phyloP scores from a whole-genome alignment of 2,113 vertebrate genomes.

The Octodon degus region DNA sequence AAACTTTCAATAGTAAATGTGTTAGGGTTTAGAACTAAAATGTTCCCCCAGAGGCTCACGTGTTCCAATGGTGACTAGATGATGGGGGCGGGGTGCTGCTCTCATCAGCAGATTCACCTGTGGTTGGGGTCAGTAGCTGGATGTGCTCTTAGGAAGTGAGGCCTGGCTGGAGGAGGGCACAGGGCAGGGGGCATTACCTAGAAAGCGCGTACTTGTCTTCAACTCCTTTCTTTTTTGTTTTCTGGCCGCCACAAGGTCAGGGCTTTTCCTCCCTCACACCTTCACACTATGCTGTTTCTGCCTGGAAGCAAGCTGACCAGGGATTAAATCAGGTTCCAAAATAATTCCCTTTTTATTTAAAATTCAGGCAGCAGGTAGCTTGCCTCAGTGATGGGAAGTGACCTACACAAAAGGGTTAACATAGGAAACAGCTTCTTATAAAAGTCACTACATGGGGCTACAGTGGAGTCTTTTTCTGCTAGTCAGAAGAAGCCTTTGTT shows the following conservation, averaged over 20 bases:
- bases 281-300: not conserved
- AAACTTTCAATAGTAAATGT: not conserved
- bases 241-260: not conserved
- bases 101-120: not conserved
- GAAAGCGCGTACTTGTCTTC: not conserved
- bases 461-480: not conserved
- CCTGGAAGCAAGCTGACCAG: not conserved
- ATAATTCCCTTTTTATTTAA: not conserved
- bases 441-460: not conserved
- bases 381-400: not conserved
- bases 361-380: not conserved
- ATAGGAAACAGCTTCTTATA: not conserved
- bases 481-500: not conserved
- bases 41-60: not conserved
- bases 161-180: not conserved
- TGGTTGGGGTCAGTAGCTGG: not conserved
- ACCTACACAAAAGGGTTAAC: not conserved
- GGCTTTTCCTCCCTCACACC: not conserved
- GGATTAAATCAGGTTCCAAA: not conserved
- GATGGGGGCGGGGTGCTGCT: fast-evolving
- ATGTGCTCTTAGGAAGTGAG: not conserved
- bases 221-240: not conserved
- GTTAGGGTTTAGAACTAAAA: not conserved
- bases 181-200: not conserved
- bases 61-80: not conserved